phyloP scores from a whole-genome alignment of 2,113 vertebrate species.

The Dicerorhinus sumatrensis region DNA sequence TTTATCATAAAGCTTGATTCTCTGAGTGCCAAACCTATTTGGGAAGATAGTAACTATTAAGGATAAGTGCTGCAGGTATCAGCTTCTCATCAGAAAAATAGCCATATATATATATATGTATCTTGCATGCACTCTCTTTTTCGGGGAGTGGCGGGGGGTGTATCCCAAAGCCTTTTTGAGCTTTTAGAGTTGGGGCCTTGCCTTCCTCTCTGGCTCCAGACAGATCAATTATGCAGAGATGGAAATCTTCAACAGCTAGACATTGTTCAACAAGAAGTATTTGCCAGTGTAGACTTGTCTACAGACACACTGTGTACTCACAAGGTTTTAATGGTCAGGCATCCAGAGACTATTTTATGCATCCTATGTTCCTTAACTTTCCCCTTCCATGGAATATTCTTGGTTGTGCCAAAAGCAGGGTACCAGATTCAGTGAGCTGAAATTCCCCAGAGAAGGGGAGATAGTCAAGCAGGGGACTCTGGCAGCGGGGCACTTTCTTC shows the following conservation, averaged over 20 bases:
- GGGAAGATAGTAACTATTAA: not conserved
- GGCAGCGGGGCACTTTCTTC: constrained; percentile 5
- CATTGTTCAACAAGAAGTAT: not conserved
- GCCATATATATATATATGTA: not conserved
- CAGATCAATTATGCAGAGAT: not conserved
- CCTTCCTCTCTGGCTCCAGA: not conserved
- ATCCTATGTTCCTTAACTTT: not conserved
- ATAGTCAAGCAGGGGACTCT: not conserved
- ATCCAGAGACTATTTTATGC: not conserved
- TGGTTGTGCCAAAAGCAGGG: not conserved
- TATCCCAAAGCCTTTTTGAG: not conserved
- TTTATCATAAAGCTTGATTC: not conserved
- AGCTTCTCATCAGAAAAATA: not conserved
- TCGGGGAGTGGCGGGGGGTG: rapidly evolving
- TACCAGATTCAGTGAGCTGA: not conserved
- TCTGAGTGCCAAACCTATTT: not conserved
- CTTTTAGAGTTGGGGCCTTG: not conserved
- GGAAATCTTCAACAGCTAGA: not conserved
- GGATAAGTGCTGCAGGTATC: not conserved
- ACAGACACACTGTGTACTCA: not conserved
- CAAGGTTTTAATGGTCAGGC: not conserved
- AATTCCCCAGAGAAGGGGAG: constrained; percentile 2
- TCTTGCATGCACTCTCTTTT: not conserved
- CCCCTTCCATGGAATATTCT: not conserved
- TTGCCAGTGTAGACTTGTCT: not conserved